A percentile compares a stretch with the other conserved stretches of the same genome.
Conservation (phyloP, 2,888 invertebrate species). For the Anaspis maculata region DNA sequence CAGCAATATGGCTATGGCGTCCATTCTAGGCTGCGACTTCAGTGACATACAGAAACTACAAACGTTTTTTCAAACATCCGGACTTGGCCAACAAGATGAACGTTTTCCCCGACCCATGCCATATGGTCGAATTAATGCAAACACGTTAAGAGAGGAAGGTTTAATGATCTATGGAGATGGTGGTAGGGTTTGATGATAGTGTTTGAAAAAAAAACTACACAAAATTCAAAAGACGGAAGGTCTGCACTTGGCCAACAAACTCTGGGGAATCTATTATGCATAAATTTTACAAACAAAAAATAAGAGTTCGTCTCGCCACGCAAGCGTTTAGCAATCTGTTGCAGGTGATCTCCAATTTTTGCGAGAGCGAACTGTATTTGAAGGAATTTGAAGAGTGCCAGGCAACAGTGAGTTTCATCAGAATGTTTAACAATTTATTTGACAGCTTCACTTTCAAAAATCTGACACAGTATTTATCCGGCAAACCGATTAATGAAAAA, state of each 20-base stretch:
- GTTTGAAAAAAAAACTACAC: constrained; percentile 7
- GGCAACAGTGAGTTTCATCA: constrained; percentile 4
- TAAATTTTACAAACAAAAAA: constrained; percentile 9
- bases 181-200: constrained; percentile 8
- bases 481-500: too few relatives aligned
- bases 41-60: neutral
- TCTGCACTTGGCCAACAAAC: constrained; percentile 10
- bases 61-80: constrained; percentile 5
- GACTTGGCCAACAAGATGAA: neutral
- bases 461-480: too few relatives aligned
- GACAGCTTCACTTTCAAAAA: constrained; percentile 5
- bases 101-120: constrained; percentile 9
- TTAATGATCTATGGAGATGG: constrained; percentile 8
- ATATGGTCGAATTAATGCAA: constrained; percentile 25
- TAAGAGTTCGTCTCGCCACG: constrained; percentile 7
- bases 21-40: neutral
- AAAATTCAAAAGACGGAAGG: constrained; percentile 9
- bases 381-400: constrained; percentile 1
- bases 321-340: constrained; percentile 3
- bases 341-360: constrained; percentile 3
- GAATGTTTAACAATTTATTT: constrained; percentile 6
- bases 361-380: constrained; percentile 1
- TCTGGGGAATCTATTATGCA: constrained; percentile 7
- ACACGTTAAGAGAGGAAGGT: constrained; percentile 19
- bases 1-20: constrained; percentile 7